Evolutionary conservation across 2,888 invertebrate species (phyloP), one percentile per base, ranked within the genome.

Genomic region (Chrysodeixis includens): DNA sequence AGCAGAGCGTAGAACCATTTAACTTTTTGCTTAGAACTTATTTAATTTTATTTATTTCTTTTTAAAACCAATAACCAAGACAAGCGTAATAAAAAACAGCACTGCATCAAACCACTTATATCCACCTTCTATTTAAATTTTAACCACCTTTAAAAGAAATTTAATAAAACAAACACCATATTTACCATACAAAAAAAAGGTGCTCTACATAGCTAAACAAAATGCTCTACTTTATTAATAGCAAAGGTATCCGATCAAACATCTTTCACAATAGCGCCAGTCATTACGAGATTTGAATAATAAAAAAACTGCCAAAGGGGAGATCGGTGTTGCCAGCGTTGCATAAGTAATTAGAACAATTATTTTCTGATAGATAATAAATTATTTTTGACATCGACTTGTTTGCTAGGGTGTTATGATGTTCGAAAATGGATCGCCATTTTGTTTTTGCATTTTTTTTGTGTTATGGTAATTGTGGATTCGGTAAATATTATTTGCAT

Each of bases 311-410:
- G 40, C 82, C 73, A 81, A 83, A 90, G 92, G 93, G 93, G 92
- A 87, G 88, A 88, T 67, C 90, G 83, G 74, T 87, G 86, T 90
- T 90, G 94, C 94, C 90, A 84, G 74, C 87, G 86, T 90, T 90
- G 94, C 94, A 93, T 94, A 91, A 91, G 92, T 93, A 94, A 93
- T 93, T 92, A 92, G 90, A 88, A 91, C 92, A 92, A 93, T 94
- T 92, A 93, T 93, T 92, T 90, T 93, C 90, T 92, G 91, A 93
- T 93, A 91, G 91, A 89, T 93, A 90, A 94, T 94, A 93, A 91
- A 93, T 93, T 93, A 93, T 92, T 85, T 89, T 74, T 88, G 90
- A 91, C 90, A 66, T 75, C 58, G 57, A 58, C 63, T 61, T 62
- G 65, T 67, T 64, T 52, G 62, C 68, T 75, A 62, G 74, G 79